A percentile compares a stretch with the other conserved stretches of the same genome.
phyloP scores from a whole-genome alignment of 2,797 vertebrate species.

The Triplophysa yarkandensis region DNA sequence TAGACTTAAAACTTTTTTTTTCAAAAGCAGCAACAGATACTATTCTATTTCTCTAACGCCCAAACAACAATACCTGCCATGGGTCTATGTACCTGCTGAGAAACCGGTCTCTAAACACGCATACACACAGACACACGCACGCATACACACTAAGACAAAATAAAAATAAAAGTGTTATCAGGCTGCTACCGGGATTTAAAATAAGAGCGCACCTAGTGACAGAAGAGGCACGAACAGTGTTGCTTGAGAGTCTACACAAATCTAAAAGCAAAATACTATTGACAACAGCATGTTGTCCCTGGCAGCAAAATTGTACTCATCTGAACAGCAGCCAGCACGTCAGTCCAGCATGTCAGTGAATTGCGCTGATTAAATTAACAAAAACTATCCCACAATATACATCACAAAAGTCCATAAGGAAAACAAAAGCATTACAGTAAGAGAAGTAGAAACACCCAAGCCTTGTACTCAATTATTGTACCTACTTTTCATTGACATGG shows the following conservation, averaged over 20 bases:
- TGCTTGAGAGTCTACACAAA: conserved; percentile 83
- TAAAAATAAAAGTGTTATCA: conserved; percentile 78
- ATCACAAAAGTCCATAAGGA: conserved; percentile 88
- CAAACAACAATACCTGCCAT: conserved; percentile 88
- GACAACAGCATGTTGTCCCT: conserved; percentile 83
- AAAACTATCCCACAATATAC: conserved; percentile 98
- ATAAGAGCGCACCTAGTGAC: conserved; percentile 73
- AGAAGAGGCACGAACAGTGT: conserved; percentile 85
- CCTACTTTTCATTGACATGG: conserved; percentile 85
- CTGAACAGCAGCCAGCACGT: conserved; percentile 99
- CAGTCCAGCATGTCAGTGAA: conserved; percentile 99
- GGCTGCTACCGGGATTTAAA: conserved; percentile 83
- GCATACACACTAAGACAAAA: conserved; percentile 19
- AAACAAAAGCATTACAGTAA: conserved; percentile 92
- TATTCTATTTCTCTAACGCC: conserved; percentile 90
- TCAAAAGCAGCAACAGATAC: conserved; percentile 99
- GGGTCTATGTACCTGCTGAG: conserved; percentile 92
- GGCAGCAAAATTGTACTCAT: conserved; percentile 89
- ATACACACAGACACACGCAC: conserved; percentile 5
- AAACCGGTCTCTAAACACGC: conserved; percentile 78
- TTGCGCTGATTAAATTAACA: conserved; percentile 99
- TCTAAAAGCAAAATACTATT: conserved; percentile 91
- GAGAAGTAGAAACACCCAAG: conserved; percentile 91
- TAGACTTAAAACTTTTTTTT: conserved; percentile 98
- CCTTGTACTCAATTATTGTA: conserved; percentile 81